These are phyloP conservation scores for Saguinus imperator DNA, from an alignment of 2,113 vertebrate genomes.

Conservation along the genomic window DNA sequence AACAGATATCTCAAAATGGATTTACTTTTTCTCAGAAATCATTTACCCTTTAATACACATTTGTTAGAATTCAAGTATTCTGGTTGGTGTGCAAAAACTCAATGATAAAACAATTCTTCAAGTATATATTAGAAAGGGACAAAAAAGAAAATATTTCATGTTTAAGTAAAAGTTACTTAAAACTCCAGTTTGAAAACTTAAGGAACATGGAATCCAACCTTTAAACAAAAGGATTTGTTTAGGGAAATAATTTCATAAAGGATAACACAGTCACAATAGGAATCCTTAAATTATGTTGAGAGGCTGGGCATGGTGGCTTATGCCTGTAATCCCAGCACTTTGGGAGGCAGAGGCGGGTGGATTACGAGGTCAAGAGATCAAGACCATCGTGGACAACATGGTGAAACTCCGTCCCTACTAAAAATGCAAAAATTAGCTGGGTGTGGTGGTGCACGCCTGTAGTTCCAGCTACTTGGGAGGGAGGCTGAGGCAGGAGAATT, in stretches of 20 bases:
- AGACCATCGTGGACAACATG: too few species aligned
- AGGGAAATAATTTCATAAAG: background rate
- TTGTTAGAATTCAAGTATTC: background rate
- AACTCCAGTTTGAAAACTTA: constrained; percentile 25
- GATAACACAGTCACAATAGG: background rate
- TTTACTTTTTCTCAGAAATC: constrained; percentile 9
- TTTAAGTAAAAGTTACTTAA: background rate
- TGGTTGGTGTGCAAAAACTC: background rate
- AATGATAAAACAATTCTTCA: background rate
- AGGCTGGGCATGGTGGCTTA: background rate
- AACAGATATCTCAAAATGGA: background rate
- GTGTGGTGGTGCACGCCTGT: too few species aligned
- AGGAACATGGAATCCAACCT: background rate
- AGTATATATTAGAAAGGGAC: background rate
- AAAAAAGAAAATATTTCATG: background rate
- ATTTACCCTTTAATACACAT: constrained; percentile 19
- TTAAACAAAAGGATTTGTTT: constrained; percentile 32
- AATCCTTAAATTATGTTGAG: constrained; percentile 1
- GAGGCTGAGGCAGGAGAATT: too few species aligned
- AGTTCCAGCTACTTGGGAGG: too few species aligned
- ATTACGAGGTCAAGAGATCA: too few species aligned
- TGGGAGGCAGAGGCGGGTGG: too few species aligned
- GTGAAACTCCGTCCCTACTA: too few species aligned
- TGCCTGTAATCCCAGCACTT: too few species aligned
- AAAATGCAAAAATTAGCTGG: too few species aligned